Evolutionary conservation across 2,797 vertebrate genomes (phyloP).

Genomic region (Sebastes minor): DNA sequence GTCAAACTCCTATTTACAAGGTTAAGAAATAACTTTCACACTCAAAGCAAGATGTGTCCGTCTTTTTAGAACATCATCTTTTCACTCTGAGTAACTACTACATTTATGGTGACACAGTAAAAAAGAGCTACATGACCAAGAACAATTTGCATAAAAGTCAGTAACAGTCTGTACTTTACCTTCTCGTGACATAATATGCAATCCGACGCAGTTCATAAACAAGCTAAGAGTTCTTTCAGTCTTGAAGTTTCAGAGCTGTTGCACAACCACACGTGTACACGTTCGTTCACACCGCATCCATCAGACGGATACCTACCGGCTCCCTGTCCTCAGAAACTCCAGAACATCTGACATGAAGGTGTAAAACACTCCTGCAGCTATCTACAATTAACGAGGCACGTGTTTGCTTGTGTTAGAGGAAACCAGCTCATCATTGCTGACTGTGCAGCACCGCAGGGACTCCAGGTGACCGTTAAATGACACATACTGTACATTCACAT

Average conservation of each 20-base stretch:
- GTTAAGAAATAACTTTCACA: background rate
- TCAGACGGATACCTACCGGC: background rate
- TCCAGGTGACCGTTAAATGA: conserved; percentile 27
- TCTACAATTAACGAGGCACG: conserved; percentile 9
- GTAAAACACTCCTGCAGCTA: conserved; percentile 17
- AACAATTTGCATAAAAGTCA: background rate
- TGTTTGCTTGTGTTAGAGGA: conserved; percentile 22
- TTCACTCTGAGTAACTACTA: background rate
- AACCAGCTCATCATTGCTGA: conserved; percentile 18
- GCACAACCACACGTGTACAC: background rate
- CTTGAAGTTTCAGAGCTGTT: background rate
- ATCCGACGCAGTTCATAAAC: background rate
- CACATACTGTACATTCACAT: background rate
- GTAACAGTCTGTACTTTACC: background rate
- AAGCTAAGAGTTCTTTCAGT: background rate
- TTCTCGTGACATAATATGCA: background rate
- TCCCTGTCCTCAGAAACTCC: background rate
- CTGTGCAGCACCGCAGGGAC: background rate
- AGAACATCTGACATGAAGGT: conserved; percentile 3
- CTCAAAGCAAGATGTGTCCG: background rate
- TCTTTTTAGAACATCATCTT: background rate
- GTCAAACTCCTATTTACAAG: background rate
- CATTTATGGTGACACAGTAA: background rate
- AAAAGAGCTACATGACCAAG: background rate
- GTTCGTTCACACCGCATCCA: background rate